Evolutionary conservation across 2,888 invertebrate genomes (phyloP).

Genomic region (Lepidochrysops patricia): DNA sequence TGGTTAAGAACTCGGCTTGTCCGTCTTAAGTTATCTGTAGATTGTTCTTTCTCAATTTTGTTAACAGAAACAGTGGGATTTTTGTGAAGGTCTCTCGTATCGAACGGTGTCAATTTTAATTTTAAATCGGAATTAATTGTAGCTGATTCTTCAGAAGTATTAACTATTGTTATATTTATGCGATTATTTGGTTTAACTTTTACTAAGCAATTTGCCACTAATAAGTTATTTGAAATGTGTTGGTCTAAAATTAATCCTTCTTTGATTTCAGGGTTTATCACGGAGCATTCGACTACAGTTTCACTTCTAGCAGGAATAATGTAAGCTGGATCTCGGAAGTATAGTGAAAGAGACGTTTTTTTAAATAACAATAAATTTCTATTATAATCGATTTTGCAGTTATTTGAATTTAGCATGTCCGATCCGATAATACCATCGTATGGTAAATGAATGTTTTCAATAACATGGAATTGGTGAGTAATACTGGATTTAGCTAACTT

Average conservation of each 20-base stretch:
- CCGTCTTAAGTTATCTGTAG: neutral
- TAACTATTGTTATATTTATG: conserved; percentile 15
- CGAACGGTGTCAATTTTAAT: neutral
- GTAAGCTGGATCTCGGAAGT: conserved; percentile 17
- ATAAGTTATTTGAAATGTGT: neutral
- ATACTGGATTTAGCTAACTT: neutral
- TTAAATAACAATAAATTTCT: conserved; percentile 5
- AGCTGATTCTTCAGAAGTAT: conserved; percentile 14
- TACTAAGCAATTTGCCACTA: conserved; percentile 12
- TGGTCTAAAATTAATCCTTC: conserved; percentile 18
- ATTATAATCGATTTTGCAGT: conserved; percentile 19
- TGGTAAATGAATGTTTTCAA: conserved; percentile 21
- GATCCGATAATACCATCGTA: conserved; percentile 27
- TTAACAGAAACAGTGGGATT: neutral
- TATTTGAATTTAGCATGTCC: conserved; percentile 19
- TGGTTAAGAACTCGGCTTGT: neutral
- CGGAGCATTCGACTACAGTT: conserved; percentile 19
- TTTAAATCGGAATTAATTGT: neutral
- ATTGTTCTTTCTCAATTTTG: neutral
- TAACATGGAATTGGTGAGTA: conserved; percentile 22
- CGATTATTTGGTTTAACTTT: conserved; percentile 11
- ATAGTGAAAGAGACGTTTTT: conserved; percentile 1
- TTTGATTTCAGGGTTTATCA: conserved; percentile 18
- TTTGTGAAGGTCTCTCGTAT: neutral
- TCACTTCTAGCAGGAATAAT: conserved; percentile 18